Evolutionary conservation across 2,797 vertebrate species (phyloP).

Genomic region (Holocentrus rufus): DNA sequence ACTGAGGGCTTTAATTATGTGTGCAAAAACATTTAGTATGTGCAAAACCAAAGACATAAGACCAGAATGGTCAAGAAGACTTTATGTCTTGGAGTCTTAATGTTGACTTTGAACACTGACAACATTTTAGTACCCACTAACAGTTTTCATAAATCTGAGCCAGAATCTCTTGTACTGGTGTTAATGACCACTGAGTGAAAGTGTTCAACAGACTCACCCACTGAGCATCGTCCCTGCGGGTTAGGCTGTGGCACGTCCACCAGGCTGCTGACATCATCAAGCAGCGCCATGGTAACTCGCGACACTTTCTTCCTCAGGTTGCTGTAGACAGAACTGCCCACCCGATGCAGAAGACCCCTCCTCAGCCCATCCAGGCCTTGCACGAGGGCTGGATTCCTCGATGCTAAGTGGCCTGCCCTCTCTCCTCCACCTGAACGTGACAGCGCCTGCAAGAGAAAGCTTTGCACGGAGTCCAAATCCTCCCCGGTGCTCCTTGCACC

Average conservation of each 20-base stretch:
- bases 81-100: no score
- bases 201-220: constrained; percentile 80
- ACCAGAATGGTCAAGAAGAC: no score
- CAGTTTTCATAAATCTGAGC: neutral
- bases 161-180: constrained; percentile 5
- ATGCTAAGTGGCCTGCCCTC: constrained; percentile 66
- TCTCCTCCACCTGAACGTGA: constrained; percentile 78
- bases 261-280: constrained; percentile 86
- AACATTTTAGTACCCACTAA: no score
- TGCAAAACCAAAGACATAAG: no score
- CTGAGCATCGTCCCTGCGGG: constrained; percentile 82
- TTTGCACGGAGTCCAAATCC: constrained; percentile 75
- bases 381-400: constrained; percentile 80
- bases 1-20: no score
- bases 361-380: constrained; percentile 83
- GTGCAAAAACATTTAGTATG: no score
- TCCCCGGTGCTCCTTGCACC: constrained; percentile 49
- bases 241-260: constrained; percentile 82
- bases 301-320: constrained; percentile 86
- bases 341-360: constrained; percentile 83
- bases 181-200: neutral
- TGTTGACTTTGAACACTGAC: no score
- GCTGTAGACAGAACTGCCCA: constrained; percentile 86
- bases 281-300: constrained; percentile 84
- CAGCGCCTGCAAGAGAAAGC: constrained; percentile 83